Percentiles rank a stretch among this genome's conserved stretches.
phyloP scores from a whole-genome alignment of 2,888 invertebrate species.

The Pedicia rivosa region DNA sequence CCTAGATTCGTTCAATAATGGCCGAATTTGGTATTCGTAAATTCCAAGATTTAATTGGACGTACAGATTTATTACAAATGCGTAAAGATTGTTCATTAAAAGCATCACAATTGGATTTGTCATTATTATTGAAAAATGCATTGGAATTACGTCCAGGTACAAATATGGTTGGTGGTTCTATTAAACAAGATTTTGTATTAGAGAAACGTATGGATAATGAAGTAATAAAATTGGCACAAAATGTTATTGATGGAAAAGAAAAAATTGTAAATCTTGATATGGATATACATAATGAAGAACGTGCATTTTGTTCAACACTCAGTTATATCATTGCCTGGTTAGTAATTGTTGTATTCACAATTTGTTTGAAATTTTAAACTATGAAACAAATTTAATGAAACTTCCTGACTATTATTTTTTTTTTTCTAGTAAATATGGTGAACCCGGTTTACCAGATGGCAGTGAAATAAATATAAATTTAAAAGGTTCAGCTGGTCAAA shows the following conservation, averaged over 20 bases:
- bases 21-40: constrained; percentile 75
- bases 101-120: constrained; percentile 70
- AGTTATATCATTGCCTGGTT: constrained; percentile 92
- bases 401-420: constrained; percentile 7
- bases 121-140: constrained; percentile 76
- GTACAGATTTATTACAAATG: constrained; percentile 73
- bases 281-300: constrained; percentile 77
- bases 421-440: constrained; percentile 74
- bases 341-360: constrained; percentile 39
- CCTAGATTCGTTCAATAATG: constrained; percentile 77
- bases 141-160: constrained; percentile 76
- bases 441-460: constrained; percentile 67
- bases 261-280: constrained; percentile 53
- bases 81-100: constrained; percentile 59
- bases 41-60: constrained; percentile 83
- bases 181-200: constrained; percentile 68
- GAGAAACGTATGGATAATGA: constrained; percentile 70
- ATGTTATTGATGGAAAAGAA: constrained; percentile 57
- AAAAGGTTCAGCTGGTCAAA: constrained; percentile 93
- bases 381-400: background rate
- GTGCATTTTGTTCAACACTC: constrained; percentile 86
- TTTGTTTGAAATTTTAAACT: constrained; percentile 1
- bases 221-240: constrained; percentile 52
- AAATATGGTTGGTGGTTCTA: constrained; percentile 79
- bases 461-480: constrained; percentile 63